phyloP scores from a whole-genome alignment of 1,140 invertebrate genomes.

The Globodera rostochiensis region DNA sequence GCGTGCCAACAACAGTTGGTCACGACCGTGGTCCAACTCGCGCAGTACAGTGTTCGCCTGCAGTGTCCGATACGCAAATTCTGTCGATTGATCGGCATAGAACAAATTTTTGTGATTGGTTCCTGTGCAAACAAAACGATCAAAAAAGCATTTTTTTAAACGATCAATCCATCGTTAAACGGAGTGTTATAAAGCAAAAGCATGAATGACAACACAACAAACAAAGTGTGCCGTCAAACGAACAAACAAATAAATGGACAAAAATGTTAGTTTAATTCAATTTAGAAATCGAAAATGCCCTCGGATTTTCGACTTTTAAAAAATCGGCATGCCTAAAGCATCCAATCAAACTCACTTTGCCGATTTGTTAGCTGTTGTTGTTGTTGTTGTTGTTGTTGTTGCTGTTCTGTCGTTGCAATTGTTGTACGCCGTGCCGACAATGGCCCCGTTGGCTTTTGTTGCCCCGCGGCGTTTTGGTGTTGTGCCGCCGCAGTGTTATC shows the following conservation, averaged over 20 bases:
- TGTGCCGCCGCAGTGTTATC: not conserved
- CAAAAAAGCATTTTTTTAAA: too few species aligned
- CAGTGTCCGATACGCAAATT: not conserved
- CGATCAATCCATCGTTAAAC: too few species aligned
- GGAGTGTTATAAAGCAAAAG: not conserved
- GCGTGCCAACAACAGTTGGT: slow-evolving; percentile 6
- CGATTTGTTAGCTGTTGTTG: not conserved
- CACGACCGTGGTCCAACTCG: slow-evolving; percentile 8
- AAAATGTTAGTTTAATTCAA: too few species aligned
- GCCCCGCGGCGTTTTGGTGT: not conserved
- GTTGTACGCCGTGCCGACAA: not conserved
- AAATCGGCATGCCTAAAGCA: too few species aligned
- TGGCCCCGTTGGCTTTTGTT: not conserved
- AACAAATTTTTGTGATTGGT: not conserved
- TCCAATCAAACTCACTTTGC: not conserved
- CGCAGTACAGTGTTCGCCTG: slow-evolving; percentile 13
- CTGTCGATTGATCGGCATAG: not conserved
- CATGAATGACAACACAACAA: not conserved
- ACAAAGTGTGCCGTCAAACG: not conserved
- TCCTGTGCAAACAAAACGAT: not conserved
- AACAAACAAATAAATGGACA: not conserved
- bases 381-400: not conserved
- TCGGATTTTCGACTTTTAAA: too few species aligned
- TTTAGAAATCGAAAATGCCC: too few species aligned
- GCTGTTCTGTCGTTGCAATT: not conserved